phyloP scores from a whole-genome alignment of 1,140 invertebrate genomes.

The Helicoverpa zea region DNA sequence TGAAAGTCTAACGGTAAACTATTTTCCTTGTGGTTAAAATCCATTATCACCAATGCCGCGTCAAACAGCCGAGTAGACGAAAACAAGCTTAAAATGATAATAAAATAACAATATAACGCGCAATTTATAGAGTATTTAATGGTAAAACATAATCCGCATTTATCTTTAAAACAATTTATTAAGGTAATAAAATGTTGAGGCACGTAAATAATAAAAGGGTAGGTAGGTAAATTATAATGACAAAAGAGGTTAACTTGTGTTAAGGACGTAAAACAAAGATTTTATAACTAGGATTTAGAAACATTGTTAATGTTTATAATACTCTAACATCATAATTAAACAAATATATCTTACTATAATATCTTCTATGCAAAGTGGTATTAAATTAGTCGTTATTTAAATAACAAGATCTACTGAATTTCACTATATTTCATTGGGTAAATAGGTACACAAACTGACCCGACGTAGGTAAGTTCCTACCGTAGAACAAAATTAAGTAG shows the following conservation, averaged over 20 bases:
- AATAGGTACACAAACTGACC: no score
- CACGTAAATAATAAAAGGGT: constrained; percentile 30
- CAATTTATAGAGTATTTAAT: constrained; percentile 30
- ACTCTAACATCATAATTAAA: neutral
- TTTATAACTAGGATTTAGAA: neutral
- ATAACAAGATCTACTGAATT: neutral
- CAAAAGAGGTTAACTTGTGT: constrained; percentile 7
- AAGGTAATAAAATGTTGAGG: constrained; percentile 31
- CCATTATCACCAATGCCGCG: no score
- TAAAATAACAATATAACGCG: constrained; percentile 41
- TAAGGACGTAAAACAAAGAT: constrained; percentile 10
- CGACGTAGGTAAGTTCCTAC: no score
- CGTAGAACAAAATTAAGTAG: no score
- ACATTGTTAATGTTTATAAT: neutral
- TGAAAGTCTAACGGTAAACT: neutral
- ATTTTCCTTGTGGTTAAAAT: neutral
- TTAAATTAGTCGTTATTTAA: neutral
- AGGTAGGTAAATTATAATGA: constrained; percentile 37
- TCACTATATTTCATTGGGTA: neutral
- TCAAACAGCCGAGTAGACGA: neutral
- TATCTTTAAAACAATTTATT: constrained; percentile 41
- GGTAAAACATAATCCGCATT: constrained; percentile 39
- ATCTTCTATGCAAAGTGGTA: no score
- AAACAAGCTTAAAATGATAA: constrained; percentile 30
- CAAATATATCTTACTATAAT: no score